Conservation (phyloP, 1,140 invertebrate genomes). For the Holcopasites calliopsidis region DNA sequence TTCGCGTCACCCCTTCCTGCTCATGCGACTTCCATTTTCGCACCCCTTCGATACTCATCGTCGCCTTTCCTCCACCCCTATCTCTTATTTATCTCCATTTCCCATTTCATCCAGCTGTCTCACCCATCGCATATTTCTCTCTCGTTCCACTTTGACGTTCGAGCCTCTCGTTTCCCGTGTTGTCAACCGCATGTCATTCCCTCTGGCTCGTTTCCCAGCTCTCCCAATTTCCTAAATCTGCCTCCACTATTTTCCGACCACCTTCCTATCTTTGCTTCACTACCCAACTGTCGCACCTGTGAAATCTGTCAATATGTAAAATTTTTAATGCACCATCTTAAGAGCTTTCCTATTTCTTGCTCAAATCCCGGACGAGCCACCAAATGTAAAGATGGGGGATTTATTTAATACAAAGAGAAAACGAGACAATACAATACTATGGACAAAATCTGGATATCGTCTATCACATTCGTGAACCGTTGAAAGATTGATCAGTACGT, state of each 20-base stretch:
- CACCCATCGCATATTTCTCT: neutral
- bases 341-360: no score
- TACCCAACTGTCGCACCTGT: neutral
- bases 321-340: no score
- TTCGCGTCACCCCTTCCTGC: neutral
- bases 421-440: no score
- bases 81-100: slow-evolving; percentile 32
- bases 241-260: neutral
- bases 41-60: neutral
- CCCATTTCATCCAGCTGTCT: slow-evolving; percentile 1
- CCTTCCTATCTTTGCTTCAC: neutral
- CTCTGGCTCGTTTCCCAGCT: neutral
- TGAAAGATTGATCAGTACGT: no score
- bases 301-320: no score
- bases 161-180: neutral
- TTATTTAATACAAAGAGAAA: no score
- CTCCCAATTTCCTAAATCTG: neutral
- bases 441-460: no score
- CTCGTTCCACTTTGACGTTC: slow-evolving; percentile 5
- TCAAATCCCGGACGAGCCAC: no score
- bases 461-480: no score
- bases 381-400: no score
- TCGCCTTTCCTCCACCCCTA: neutral
- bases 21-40: no score
- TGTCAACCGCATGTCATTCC: neutral